Conservation (phyloP, 1,140 invertebrate genomes). For the Heliconius hermathena region DNA sequence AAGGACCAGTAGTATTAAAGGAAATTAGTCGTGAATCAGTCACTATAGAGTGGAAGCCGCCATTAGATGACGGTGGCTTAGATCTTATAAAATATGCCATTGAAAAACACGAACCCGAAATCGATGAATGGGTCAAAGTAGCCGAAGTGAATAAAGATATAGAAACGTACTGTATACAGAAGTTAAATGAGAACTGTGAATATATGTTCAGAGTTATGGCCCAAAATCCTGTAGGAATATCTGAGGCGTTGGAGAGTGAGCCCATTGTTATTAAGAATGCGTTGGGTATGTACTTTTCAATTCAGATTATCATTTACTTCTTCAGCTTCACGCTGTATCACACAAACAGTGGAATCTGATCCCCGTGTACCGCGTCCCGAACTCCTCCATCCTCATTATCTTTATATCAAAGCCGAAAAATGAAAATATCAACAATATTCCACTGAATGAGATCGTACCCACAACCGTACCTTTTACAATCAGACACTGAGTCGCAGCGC, state of each 20-base stretch:
- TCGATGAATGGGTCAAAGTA: constrained; percentile 88
- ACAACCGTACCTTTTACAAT: too few relatives aligned
- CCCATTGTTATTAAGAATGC: constrained; percentile 84
- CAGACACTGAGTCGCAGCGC: too few relatives aligned
- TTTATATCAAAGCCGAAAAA: too few relatives aligned
- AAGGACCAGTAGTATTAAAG: constrained; percentile 88
- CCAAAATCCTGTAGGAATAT: constrained; percentile 90
- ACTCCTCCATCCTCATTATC: too few relatives aligned
- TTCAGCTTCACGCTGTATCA: background rate
- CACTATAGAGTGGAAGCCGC: constrained; percentile 91
- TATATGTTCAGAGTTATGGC: constrained; percentile 94
- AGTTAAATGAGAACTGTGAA: constrained; percentile 88
- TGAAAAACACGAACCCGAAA: constrained; percentile 88
- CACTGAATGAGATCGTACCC: too few relatives aligned
- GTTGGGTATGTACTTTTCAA: constrained; percentile 49
- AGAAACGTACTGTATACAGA: constrained; percentile 88
- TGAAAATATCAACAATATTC: too few relatives aligned
- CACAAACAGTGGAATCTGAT: too few relatives aligned
- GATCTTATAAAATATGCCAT: constrained; percentile 91
- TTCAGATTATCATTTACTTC: background rate
- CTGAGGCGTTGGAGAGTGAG: constrained; percentile 88
- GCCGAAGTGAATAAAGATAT: constrained; percentile 89
- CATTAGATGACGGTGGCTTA: constrained; percentile 89
- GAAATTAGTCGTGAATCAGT: constrained; percentile 88
- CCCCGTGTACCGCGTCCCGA: too few relatives aligned